Percentiles rank a stretch among this genome's conserved stretches.
Conservation (phyloP, 2,888 invertebrate species). For the Limnephilus lunatus region DNA sequence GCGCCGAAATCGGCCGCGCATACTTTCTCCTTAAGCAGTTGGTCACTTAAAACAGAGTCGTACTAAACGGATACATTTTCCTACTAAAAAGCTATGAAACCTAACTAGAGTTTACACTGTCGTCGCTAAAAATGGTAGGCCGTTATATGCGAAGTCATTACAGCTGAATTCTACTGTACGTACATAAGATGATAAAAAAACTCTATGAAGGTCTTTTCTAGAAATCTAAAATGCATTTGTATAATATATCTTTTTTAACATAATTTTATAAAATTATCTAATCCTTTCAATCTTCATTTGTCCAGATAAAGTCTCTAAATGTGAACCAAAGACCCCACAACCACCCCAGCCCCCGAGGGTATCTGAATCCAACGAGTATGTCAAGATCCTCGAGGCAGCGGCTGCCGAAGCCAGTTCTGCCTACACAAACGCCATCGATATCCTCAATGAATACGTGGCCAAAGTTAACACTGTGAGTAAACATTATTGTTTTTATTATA, state of each 20-base stretch:
- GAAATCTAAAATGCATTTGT: neutral
- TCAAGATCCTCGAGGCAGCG: conserved; percentile 69
- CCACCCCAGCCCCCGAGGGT: neutral
- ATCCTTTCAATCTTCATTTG: neutral
- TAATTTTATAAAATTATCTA: neutral
- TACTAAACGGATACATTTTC: too few species aligned
- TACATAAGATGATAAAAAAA: too few species aligned
- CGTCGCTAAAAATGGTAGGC: too few species aligned
- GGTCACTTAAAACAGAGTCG: too few species aligned
- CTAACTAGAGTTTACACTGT: too few species aligned
- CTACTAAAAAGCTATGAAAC: too few species aligned
- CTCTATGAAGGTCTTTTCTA: too few species aligned
- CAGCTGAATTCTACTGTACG: too few species aligned
- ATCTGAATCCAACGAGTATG: conserved; percentile 3
- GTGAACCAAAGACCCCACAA: neutral
- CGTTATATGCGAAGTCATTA: too few species aligned
- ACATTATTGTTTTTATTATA: neutral
- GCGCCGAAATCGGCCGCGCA: too few species aligned
- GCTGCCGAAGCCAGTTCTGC: conserved; percentile 80
- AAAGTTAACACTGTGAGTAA: conserved; percentile 50
- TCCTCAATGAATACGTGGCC: conserved; percentile 78
- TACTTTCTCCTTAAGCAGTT: too few species aligned
- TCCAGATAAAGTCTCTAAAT: conserved; percentile 6
- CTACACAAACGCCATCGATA: conserved; percentile 80
- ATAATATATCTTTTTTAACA: neutral